Evolutionary conservation across 2,113 vertebrate species (phyloP).

Genomic region (Coryphaenoides rupestris): DNA sequence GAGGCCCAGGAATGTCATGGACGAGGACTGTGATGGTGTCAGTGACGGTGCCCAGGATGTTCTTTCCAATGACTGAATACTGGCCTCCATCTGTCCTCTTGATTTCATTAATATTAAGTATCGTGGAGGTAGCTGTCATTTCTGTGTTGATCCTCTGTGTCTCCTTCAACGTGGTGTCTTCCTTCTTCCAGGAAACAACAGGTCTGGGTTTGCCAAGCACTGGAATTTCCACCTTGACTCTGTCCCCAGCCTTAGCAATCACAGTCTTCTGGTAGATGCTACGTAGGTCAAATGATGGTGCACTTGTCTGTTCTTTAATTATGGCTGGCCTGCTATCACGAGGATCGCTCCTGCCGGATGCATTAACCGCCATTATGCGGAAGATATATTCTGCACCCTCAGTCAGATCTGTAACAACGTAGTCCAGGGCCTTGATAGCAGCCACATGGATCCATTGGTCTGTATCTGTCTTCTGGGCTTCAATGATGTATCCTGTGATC

Average conservation of each 20-base stretch:
- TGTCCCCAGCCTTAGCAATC: conserved; percentile 92
- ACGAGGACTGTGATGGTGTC: conserved; percentile 88
- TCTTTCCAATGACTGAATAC: conserved; percentile 88
- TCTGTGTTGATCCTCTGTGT: conserved; percentile 93
- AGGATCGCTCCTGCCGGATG: conserved; percentile 91
- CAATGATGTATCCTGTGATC: conserved; percentile 97
- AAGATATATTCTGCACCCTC: conserved; percentile 93
- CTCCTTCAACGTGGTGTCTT: conserved; percentile 82
- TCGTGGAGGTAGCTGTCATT: conserved; percentile 87
- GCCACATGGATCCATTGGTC: conserved; percentile 89
- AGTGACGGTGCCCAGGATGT: conserved; percentile 87
- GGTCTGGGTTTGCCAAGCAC: conserved; percentile 91
- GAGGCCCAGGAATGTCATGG: conserved; percentile 93
- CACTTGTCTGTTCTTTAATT: conserved; percentile 87
- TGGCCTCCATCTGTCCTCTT: conserved; percentile 84
- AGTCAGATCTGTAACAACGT: conserved; percentile 82
- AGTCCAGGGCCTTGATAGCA: conserved; percentile 89
- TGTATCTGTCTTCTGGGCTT: conserved; percentile 89
- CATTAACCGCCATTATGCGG: conserved; percentile 96
- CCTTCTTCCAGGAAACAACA: conserved; percentile 92
- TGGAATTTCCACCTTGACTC: conserved; percentile 95
- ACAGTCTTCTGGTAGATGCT: conserved; percentile 89
- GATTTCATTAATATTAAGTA: conserved; percentile 90
- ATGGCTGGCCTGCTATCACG: conserved; percentile 90
- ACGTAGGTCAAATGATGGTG: conserved; percentile 90